phyloP scores from a whole-genome alignment of 1,140 invertebrate genomes.

The Ylistrum balloti region DNA sequence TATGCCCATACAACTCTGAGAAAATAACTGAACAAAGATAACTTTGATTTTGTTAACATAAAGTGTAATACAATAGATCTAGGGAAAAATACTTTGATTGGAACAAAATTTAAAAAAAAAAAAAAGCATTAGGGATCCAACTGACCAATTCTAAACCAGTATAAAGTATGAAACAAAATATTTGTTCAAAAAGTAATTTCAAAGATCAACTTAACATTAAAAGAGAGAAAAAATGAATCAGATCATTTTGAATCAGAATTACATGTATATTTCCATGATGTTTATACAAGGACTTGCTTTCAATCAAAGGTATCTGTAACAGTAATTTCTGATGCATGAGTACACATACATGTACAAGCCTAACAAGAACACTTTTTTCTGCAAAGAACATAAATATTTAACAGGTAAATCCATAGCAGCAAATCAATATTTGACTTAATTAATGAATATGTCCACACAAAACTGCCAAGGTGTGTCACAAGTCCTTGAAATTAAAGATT shows the following conservation, averaged over 20 bases:
- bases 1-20: too few species aligned
- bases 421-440: constrained; percentile 14
- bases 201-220: too few species aligned
- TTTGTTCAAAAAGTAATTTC: neutral
- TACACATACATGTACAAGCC: neutral
- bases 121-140: too few species aligned
- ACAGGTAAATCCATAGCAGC: neutral
- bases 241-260: neutral
- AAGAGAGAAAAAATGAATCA: neutral
- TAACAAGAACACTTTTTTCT: neutral
- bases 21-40: too few species aligned
- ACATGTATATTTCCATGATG: neutral
- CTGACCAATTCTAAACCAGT: too few species aligned
- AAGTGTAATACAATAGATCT: too few species aligned
- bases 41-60: too few species aligned
- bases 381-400: neutral
- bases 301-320: neutral
- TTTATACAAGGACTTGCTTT: neutral
- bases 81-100: too few species aligned
- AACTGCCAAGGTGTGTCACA: neutral
- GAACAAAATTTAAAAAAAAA: too few species aligned
- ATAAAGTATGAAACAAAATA: neutral
- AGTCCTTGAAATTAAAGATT: constrained; percentile 40
- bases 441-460: neutral
- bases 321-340: neutral